Evolutionary conservation across 2,113 vertebrate genomes (phyloP), one percentile per base, ranked within the genome.

Genomic region (Microcebus tavaratra): DNA sequence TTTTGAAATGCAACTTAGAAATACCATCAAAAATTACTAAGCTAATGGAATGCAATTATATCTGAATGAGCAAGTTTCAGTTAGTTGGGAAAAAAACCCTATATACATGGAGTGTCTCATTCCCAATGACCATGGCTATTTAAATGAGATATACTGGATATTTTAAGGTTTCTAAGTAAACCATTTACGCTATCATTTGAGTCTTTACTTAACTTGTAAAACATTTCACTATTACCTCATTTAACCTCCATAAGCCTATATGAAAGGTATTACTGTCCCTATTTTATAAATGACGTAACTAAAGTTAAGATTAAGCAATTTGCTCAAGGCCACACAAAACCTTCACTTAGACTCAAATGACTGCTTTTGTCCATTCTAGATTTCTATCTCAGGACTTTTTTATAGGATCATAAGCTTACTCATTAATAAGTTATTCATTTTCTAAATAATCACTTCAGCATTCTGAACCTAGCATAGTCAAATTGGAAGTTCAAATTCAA

Each of bases 1-100:
- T 53, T 91, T 78, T 78, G 68, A 96, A 86, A 90, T 39, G 6
- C 15, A 87, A 80, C 86, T 89, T 48, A 61, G 20, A 96, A 96
- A 76, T 80, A 61, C 48, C 12, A 93, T n/a, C 27, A 85, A 73
- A 83, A 91, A 48, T 61, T 63, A 82, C 42, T 76, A 82, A 86
- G 27, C 42, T 88, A 75, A 79, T 50, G 34, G 27, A 55, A 63
- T 63, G 73, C 29, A 72, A 80, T 39, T 89, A 8, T 72, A 81
- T 23, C 20, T 89, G 67, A 91, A 83, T 2, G 8, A 12, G 45
- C 55, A 92, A 86, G 76, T 76, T 25, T 97, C 61, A 90, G 31
- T 76, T 55, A 78, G 67, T 23, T 75, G 34, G 2, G 8, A 14
- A 39, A 68, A 76, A 39, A 9, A 1, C 50, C 27, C 70, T n/a